Evolutionary conservation across 2,113 vertebrate species (phyloP).

Genomic region (Siniperca chuatsi): DNA sequence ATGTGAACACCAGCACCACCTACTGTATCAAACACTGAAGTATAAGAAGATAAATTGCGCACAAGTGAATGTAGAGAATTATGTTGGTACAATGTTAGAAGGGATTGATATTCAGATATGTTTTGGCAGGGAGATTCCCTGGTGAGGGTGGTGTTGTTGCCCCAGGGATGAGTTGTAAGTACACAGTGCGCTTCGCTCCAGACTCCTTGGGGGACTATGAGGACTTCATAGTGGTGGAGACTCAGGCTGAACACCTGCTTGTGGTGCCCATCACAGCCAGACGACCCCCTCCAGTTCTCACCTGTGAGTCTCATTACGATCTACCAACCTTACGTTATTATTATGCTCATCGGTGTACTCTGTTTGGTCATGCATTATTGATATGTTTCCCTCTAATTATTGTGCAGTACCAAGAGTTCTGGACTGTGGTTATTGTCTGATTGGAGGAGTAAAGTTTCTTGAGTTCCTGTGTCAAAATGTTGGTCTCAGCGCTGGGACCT

Average conservation of each 20-base stretch:
- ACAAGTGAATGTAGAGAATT: not conserved
- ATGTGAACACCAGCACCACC: not conserved
- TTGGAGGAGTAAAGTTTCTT: constrained; percentile 88
- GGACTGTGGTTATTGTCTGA: constrained; percentile 92
- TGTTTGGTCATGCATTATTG: not conserved
- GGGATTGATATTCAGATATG: not conserved
- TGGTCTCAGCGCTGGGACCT: constrained; percentile 87
- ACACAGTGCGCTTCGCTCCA: constrained; percentile 90
- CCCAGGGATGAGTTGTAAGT: constrained; percentile 94
- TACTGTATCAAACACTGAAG: constrained; percentile 9
- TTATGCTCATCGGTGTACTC: not conserved
- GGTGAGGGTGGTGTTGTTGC: constrained; percentile 91
- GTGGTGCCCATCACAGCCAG: constrained; percentile 88
- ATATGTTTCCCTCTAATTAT: not conserved
- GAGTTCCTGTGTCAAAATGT: constrained; percentile 88
- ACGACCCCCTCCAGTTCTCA: constrained; percentile 89
- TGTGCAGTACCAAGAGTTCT: constrained; percentile 87
- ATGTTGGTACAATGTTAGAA: not conserved
- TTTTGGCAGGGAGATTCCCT: constrained; percentile 90
- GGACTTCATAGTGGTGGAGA: constrained; percentile 90
- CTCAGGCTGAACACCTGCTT: constrained; percentile 84
- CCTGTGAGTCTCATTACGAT: constrained; percentile 82
- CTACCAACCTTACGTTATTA: rapidly evolving
- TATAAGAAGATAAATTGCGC: not conserved
- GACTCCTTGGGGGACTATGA: constrained; percentile 89